A percentile compares a stretch with the other conserved stretches of the same genome.
Conservation (phyloP, 2,797 vertebrate species). For the Paratrypauchen microcephalus region DNA sequence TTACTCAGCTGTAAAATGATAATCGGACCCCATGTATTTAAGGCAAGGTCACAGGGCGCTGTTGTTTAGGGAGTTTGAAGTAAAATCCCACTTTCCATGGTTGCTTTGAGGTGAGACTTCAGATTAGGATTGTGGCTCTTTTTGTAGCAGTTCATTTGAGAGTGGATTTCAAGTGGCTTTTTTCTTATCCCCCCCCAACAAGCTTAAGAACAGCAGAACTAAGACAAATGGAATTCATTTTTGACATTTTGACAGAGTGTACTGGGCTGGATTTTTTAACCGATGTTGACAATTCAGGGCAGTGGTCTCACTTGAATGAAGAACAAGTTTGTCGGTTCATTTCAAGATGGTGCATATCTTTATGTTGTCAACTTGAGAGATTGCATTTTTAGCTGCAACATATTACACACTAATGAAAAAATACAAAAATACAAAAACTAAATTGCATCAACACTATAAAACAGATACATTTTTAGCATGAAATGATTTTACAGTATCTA, state of each 20-base stretch:
- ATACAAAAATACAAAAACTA: too few species aligned
- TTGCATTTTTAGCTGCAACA: background rate
- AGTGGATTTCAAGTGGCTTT: constrained; percentile 27
- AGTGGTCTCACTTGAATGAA: background rate
- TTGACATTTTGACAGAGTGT: background rate
- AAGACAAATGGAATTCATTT: constrained; percentile 4
- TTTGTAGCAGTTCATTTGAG: constrained; percentile 15
- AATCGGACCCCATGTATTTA: background rate
- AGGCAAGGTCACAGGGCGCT: background rate
- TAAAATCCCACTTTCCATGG: background rate
- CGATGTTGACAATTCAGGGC: background rate
- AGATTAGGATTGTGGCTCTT: constrained; percentile 10
- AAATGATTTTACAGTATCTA: too few species aligned
- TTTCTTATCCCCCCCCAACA: constrained; percentile 14
- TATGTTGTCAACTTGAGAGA: background rate
- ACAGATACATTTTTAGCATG: too few species aligned
- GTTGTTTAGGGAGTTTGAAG: constrained; percentile 6
- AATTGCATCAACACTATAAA: too few species aligned
- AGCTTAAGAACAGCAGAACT: constrained; percentile 22
- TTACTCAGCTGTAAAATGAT: constrained; percentile 14
- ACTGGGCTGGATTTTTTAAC: background rate
- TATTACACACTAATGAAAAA: background rate
- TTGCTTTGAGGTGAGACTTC: background rate
- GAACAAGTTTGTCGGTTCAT: background rate
- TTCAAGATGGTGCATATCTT: background rate